Evolutionary conservation across 1,140 invertebrate species (phyloP).

Genomic region (Drosophila ogumai): DNA sequence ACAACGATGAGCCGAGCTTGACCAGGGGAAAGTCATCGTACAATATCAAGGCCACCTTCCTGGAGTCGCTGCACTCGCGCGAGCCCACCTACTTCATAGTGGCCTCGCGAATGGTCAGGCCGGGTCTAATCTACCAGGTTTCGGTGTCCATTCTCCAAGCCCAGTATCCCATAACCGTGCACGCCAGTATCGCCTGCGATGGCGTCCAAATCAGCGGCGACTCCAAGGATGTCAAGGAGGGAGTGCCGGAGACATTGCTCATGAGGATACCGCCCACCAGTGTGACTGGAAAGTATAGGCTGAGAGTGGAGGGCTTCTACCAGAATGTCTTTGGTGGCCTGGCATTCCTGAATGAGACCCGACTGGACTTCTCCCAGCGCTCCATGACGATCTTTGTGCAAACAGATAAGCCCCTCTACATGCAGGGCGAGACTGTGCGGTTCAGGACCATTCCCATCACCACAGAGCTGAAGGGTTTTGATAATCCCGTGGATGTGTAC

Average conservation of each 20-base stretch:
- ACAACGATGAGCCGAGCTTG: constrained; percentile 62
- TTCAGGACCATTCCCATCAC: constrained; percentile 96
- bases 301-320: constrained; percentile 95
- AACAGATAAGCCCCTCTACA: constrained; percentile 97
- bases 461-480: constrained; percentile 94
- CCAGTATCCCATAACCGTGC: constrained; percentile 90
- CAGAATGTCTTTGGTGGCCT: constrained; percentile 93
- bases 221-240: constrained; percentile 90
- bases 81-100: constrained; percentile 92
- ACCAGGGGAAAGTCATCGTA: constrained; percentile 71
- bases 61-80: constrained; percentile 69
- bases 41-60: constrained; percentile 69
- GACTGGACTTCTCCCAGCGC: constrained; percentile 92
- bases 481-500: constrained; percentile 94
- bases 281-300: constrained; percentile 92
- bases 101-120: constrained; percentile 93
- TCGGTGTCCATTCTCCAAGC: constrained; percentile 91
- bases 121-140: constrained; percentile 93
- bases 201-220: constrained; percentile 94
- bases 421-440: constrained; percentile 94
- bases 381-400: constrained; percentile 98
- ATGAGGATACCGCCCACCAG: constrained; percentile 94
- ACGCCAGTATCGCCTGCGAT: constrained; percentile 93
- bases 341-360: constrained; percentile 93
- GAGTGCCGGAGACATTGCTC: constrained; percentile 92